phyloP scores from a whole-genome alignment of 2,888 invertebrate genomes.

The Standfussiana lucernea region DNA sequence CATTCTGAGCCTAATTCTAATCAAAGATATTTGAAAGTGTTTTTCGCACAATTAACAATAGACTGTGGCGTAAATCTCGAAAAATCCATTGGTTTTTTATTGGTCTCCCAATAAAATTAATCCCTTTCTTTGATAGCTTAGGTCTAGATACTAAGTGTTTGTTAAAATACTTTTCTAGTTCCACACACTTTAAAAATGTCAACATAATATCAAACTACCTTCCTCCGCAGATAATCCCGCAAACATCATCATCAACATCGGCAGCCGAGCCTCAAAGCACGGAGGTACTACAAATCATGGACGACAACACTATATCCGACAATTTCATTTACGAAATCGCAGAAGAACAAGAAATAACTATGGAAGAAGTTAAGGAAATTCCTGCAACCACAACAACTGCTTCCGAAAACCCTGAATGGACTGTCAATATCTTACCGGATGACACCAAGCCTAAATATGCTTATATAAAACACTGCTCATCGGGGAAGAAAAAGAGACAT shows the following conservation, averaged over 20 bases:
- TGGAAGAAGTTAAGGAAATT: slow-evolving; percentile 86
- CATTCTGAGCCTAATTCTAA: no score
- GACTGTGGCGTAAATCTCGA: no score
- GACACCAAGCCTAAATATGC: slow-evolving; percentile 84
- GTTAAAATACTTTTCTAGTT: no score
- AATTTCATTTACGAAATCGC: slow-evolving; percentile 89
- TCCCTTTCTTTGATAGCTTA: no score
- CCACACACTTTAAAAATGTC: background rate
- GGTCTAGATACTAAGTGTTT: no score
- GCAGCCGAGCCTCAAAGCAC: slow-evolving; percentile 59
- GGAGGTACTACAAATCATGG: slow-evolving; percentile 82
- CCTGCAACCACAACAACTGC: slow-evolving; percentile 69
- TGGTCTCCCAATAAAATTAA: no score
- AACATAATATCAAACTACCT: background rate
- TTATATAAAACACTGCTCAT: slow-evolving; percentile 83
- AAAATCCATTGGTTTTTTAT: no score
- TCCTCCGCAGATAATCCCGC: slow-evolving; percentile 81
- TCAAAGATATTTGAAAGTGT: no score
- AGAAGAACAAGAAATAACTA: slow-evolving; percentile 86
- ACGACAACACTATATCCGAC: slow-evolving; percentile 80
- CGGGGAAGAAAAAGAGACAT: slow-evolving; percentile 85
- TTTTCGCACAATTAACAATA: no score
- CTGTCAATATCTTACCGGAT: slow-evolving; percentile 85
- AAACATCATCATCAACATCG: slow-evolving; percentile 71
- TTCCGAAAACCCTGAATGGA: slow-evolving; percentile 81